A percentile compares a stretch with the other conserved stretches of the same genome.
Evolutionary conservation across 2,113 vertebrate species (phyloP).

Genomic region (Atrichornis clamosus): DNA sequence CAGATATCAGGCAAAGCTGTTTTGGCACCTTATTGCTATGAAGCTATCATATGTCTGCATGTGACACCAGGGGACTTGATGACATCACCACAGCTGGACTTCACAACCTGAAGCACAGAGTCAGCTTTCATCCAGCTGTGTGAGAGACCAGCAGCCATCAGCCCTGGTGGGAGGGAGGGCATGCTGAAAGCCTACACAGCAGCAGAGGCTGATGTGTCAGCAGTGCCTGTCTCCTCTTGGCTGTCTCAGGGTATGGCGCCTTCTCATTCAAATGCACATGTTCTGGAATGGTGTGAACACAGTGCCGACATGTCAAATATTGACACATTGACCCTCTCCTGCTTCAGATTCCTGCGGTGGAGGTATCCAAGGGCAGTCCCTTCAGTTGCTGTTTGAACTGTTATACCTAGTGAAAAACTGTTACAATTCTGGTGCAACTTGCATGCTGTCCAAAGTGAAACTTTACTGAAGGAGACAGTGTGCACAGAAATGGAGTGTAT

Average conservation of each 20-base stretch:
- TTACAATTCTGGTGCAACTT: neutral
- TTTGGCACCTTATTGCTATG: neutral
- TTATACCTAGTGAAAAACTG: neutral
- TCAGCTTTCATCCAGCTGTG: neutral
- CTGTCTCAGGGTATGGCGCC: neutral
- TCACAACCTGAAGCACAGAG: neutral
- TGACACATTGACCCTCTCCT: neutral
- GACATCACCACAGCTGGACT: neutral
- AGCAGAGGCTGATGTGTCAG: neutral
- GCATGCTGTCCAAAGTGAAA: neutral
- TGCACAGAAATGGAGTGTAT: neutral
- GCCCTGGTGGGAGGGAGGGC: neutral
- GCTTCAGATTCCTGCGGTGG: neutral
- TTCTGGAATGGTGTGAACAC: neutral
- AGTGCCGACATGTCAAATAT: neutral
- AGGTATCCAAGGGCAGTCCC: neutral
- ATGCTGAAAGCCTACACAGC: neutral
- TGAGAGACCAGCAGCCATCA: neutral
- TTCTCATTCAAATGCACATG: accelerated
- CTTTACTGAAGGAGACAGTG: neutral
- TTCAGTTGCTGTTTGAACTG: neutral
- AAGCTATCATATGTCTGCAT: neutral
- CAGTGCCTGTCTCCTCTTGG: neutral
- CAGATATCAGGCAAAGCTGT: neutral
- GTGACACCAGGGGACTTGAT: neutral